Evolutionary conservation across 1,140 invertebrate species (phyloP).

Genomic region (Eupeodes corollae): DNA sequence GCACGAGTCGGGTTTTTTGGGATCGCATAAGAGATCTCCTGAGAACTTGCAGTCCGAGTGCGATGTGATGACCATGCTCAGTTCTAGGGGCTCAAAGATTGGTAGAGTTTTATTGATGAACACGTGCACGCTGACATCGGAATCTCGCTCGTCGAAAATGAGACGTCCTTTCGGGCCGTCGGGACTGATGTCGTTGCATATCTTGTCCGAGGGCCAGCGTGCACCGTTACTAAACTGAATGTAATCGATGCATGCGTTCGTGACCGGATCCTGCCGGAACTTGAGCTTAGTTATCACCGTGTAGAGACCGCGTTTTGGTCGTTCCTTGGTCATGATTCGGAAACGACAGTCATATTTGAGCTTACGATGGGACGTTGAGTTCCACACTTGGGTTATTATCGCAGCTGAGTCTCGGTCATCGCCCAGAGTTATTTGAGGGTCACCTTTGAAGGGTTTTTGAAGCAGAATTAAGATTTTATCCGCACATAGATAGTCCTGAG

Average conservation of each 20-base stretch:
- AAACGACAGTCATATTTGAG: conserved; percentile 33
- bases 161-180: conserved; percentile 20
- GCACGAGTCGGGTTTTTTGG: conserved; percentile 27
- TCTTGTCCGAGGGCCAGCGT: conserved; percentile 23
- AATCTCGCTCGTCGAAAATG: conserved; percentile 26
- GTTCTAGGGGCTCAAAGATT: conserved; percentile 24
- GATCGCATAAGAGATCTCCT: conserved; percentile 26
- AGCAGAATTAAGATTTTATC: conserved; percentile 20
- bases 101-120: conserved; percentile 22
- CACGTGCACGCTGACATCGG: conserved; percentile 26
- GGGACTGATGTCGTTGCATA: conserved; percentile 26
- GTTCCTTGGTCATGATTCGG: conserved; percentile 20
- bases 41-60: conserved; percentile 26
- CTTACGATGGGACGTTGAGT: conserved; percentile 23
- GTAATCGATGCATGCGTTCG: conserved; percentile 25
- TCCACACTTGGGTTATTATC: conserved; percentile 30
- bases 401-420: conserved; percentile 29
- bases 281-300: conserved; percentile 29
- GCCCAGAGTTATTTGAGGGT: conserved; percentile 22
- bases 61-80: conserved; percentile 28
- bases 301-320: conserved; percentile 21
- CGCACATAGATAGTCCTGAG: conserved; percentile 28
- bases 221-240: conserved; percentile 29
- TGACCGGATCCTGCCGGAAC: conserved; percentile 25
- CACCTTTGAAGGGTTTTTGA: conserved; percentile 24